Evolutionary conservation across 2,113 vertebrate genomes (phyloP).

Genomic region (Mesitornis unicolor): DNA sequence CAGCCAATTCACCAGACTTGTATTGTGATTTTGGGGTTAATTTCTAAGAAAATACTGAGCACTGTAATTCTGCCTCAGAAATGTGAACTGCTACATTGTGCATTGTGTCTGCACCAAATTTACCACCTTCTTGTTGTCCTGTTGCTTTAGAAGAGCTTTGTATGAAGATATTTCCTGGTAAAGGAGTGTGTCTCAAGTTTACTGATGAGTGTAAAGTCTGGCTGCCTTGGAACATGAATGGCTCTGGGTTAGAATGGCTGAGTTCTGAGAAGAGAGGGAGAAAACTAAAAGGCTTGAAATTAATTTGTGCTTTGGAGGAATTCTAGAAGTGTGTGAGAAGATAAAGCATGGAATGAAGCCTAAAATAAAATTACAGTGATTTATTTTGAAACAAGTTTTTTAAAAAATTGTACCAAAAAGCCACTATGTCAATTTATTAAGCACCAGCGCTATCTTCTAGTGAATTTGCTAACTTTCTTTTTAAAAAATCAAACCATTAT

Average conservation of each 20-base stretch:
- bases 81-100: background rate
- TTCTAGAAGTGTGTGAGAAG: background rate
- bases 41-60: background rate
- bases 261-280: background rate
- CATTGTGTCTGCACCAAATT: background rate
- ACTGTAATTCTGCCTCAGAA: background rate
- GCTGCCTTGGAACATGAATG: background rate
- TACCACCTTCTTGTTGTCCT: background rate
- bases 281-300: background rate
- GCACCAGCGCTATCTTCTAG: background rate
- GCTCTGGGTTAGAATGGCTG: background rate
- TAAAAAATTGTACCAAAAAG: background rate
- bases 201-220: background rate
- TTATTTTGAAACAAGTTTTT: background rate
- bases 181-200: background rate
- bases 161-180: background rate
- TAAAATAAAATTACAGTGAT: background rate
- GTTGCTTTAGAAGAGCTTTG: background rate
- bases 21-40: background rate
- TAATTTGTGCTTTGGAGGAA: background rate
- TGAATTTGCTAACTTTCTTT: background rate
- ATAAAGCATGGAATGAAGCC: background rate
- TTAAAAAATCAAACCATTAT: background rate
- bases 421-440: background rate
- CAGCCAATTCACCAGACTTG: background rate